Evolutionary conservation across 2,113 vertebrate genomes (phyloP).

Genomic region (human): DNA sequence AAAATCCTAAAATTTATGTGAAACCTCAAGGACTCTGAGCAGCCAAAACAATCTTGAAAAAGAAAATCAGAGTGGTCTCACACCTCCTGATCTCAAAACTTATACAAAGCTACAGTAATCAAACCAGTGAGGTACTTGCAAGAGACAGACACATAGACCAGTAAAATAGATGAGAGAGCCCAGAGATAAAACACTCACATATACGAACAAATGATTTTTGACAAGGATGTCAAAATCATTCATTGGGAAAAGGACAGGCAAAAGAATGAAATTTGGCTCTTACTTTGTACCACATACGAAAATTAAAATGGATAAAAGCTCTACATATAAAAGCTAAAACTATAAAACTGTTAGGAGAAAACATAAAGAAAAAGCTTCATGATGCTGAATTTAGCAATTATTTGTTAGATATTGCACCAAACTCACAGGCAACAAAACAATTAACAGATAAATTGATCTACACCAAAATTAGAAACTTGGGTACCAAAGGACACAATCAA

Average conservation of each 20-base stretch:
- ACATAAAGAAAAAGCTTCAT: neutral
- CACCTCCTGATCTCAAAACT: neutral
- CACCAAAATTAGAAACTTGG: neutral
- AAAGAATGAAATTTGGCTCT: neutral
- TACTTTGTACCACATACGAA: neutral
- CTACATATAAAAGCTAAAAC: neutral
- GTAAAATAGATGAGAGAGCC: neutral
- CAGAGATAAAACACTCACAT: neutral
- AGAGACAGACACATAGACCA: neutral
- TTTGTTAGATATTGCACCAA: neutral
- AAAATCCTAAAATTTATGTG: neutral
- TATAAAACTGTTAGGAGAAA: neutral
- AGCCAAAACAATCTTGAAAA: neutral
- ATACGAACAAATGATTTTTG: neutral
- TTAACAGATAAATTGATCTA: neutral
- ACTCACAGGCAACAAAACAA: neutral
- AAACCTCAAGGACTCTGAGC: neutral
- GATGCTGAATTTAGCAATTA: neutral
- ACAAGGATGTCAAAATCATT: neutral
- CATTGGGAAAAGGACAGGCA: neutral
- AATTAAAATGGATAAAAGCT: neutral
- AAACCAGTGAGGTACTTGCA: neutral
- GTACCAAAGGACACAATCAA: neutral
- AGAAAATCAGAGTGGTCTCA: neutral
- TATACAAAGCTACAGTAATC: neutral